Evolutionary conservation across 2,797 vertebrate species (phyloP).

Genomic region (Halcyon badia): DNA sequence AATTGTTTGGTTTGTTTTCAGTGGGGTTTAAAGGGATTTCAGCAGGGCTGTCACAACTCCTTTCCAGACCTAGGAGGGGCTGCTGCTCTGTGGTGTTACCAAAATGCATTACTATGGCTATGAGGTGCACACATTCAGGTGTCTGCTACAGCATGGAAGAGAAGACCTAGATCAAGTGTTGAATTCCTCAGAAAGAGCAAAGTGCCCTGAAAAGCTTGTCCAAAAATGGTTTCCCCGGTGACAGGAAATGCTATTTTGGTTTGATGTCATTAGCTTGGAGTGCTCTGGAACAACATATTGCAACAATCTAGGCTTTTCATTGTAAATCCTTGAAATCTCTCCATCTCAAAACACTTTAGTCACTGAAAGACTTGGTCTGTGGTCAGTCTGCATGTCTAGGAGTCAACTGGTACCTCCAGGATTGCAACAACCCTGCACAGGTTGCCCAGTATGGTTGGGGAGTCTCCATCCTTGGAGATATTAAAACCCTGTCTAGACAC

Average conservation of each 20-base stretch:
- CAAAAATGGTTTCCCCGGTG: accelerated
- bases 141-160: neutral
- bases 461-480: neutral
- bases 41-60: neutral
- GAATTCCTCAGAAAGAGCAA: neutral
- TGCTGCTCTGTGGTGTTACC: neutral
- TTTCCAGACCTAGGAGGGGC: neutral
- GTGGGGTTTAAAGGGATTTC: neutral
- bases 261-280: neutral
- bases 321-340: neutral
- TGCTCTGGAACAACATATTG: neutral
- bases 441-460: accelerated
- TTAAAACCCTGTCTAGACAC: neutral
- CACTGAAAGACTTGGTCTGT: neutral
- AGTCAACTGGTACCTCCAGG: neutral
- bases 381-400: neutral
- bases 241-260: neutral
- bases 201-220: neutral
- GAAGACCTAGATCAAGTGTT: neutral
- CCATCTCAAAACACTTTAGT: neutral
- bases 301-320: neutral
- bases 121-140: neutral
- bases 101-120: neutral
- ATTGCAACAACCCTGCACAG: neutral
- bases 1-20: neutral